A percentile compares a stretch with the other conserved stretches of the same genome.
phyloP scores from a whole-genome alignment of 2,113 vertebrate species.

The Gila orcuttii region DNA sequence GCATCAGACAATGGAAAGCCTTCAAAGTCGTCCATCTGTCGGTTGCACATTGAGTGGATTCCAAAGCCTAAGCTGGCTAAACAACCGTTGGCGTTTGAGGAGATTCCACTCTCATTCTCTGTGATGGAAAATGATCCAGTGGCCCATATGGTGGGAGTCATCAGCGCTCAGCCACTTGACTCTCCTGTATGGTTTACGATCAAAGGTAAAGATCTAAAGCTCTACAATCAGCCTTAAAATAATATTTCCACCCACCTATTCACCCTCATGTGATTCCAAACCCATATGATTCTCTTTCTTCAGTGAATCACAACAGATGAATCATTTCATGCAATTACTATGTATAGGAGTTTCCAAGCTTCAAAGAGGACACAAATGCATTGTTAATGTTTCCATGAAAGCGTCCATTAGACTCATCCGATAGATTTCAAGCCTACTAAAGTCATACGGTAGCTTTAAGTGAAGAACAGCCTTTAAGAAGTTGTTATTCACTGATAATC shows the following conservation, averaged over 20 bases:
- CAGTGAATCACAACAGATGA: neutral
- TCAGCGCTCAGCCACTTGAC: slow-evolving; percentile 78
- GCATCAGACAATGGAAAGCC: slow-evolving; percentile 85
- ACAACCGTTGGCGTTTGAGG: slow-evolving; percentile 80
- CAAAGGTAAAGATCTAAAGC: slow-evolving; percentile 74
- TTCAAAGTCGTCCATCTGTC: slow-evolving; percentile 81
- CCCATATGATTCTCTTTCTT: neutral
- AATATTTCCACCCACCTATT: neutral
- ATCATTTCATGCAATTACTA: neutral
- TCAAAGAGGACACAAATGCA: neutral
- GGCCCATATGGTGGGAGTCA: slow-evolving; percentile 86
- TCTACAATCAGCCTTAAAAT: neutral
- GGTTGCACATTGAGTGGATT: slow-evolving; percentile 87
- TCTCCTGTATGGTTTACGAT: slow-evolving; percentile 85
- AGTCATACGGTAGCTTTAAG: neutral
- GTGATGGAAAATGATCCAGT: slow-evolving; percentile 88
- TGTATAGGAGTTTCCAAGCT: neutral
- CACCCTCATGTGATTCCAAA: slow-evolving; percentile 2
- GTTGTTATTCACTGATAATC: neutral
- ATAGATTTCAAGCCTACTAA: neutral
- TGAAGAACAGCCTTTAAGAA: neutral
- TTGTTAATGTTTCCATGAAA: neutral
- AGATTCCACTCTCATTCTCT: slow-evolving; percentile 79
- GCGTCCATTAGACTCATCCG: neutral
- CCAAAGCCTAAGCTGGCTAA: slow-evolving; percentile 74